phyloP scores from a whole-genome alignment of 2,113 vertebrate species.

The Syrrhaptes paradoxus region DNA sequence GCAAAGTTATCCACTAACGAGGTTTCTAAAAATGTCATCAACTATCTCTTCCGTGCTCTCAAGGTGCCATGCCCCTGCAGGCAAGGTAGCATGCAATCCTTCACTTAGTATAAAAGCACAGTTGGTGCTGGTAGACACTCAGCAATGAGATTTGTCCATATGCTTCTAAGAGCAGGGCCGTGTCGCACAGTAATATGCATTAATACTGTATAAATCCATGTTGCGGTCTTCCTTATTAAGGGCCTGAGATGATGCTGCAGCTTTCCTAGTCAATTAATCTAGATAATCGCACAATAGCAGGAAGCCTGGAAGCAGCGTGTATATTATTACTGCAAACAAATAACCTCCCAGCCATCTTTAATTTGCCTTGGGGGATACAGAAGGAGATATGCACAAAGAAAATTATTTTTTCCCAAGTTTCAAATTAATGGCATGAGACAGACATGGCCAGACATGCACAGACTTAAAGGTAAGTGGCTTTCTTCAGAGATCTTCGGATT shows the following conservation, averaged over 20 bases:
- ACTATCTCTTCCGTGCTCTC: not conserved
- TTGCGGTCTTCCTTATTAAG: constrained; percentile 13
- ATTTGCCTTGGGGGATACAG: constrained; percentile 26
- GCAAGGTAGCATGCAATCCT: not conserved
- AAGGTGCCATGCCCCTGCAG: not conserved
- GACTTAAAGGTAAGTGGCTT: not conserved
- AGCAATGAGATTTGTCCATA: not conserved
- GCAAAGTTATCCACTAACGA: not conserved
- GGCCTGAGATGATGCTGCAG: constrained; percentile 33
- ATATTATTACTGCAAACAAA: constrained; percentile 39
- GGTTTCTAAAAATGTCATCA: not conserved
- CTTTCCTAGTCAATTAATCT: constrained; percentile 60
- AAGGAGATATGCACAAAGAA: not conserved
- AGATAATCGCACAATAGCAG: constrained; percentile 49
- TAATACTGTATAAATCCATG: not conserved
- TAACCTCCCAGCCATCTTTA: constrained; percentile 48
- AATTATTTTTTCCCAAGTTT: constrained; percentile 22
- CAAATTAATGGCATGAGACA: constrained; percentile 10
- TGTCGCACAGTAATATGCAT: not conserved
- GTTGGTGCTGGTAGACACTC: not conserved
- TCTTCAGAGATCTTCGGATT: not conserved
- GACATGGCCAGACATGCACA: not conserved
- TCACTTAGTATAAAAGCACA: not conserved
- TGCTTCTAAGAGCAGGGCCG: not conserved
- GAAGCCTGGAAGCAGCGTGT: constrained; percentile 51